phyloP scores from a whole-genome alignment of 2,888 invertebrate genomes.

The Heteropelma amictum region DNA sequence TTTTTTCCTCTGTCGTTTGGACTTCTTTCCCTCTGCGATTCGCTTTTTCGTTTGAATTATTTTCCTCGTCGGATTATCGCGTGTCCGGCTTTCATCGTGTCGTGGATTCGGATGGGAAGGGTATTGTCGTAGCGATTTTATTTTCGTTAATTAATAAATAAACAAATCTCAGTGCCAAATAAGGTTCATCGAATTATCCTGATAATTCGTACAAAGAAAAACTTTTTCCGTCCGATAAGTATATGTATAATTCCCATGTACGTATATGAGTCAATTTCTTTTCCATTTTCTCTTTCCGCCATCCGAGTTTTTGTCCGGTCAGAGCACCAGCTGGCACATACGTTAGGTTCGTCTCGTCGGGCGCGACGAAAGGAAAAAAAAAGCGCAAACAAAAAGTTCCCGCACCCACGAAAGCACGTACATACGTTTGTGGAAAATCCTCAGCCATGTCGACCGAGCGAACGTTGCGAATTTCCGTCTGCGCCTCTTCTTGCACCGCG shows the following conservation, averaged over 20 bases:
- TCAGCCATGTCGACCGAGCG: neutral
- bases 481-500: neutral
- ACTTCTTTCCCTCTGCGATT: neutral
- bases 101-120: neutral
- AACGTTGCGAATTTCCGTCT: slow-evolving; percentile 36
- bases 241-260: neutral
- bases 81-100: neutral
- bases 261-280: slow-evolving; percentile 22
- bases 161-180: no score
- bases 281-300: neutral
- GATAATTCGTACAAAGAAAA: slow-evolving; percentile 5
- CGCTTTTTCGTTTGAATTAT: neutral
- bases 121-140: neutral
- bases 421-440: slow-evolving; percentile 15
- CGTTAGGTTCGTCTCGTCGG: neutral
- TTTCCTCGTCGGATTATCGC: neutral
- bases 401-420: slow-evolving; percentile 8
- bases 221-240: neutral
- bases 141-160: neutral
- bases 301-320: slow-evolving; percentile 20
- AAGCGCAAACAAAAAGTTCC: slow-evolving; percentile 10
- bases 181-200: no score
- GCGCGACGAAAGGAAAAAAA: neutral
- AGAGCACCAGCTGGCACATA: slow-evolving; percentile 2
- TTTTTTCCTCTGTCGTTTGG: neutral